Evolutionary conservation across 2,888 invertebrate genomes (phyloP).

Genomic region (Cheilosia variabilis): DNA sequence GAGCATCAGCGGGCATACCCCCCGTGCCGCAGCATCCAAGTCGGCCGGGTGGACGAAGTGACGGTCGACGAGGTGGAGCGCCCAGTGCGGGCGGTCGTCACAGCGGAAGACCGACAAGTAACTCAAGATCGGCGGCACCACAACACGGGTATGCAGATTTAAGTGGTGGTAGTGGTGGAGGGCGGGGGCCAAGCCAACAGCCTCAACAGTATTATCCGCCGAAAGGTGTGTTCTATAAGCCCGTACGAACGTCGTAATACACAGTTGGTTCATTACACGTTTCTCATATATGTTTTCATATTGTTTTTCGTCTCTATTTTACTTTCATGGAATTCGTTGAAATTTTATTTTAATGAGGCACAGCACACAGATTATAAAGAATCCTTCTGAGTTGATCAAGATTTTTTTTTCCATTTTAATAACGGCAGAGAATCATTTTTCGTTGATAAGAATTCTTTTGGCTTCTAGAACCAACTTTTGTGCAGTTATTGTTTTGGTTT

Average conservation of each 20-base stretch:
- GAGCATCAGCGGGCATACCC: slow-evolving; percentile 30
- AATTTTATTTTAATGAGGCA: slow-evolving; percentile 60
- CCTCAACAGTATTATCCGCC: slow-evolving; percentile 88
- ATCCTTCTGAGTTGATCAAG: slow-evolving; percentile 30
- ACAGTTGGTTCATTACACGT: slow-evolving; percentile 43
- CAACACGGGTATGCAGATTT: slow-evolving; percentile 86
- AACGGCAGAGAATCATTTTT: background rate
- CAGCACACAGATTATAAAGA: slow-evolving; percentile 38
- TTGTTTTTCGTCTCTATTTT: slow-evolving; percentile 27
- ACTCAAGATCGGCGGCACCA: slow-evolving; percentile 80
- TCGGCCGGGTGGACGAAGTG: slow-evolving; percentile 82
- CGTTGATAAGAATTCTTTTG: slow-evolving; percentile 17
- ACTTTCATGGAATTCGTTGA: slow-evolving; percentile 70
- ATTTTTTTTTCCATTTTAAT: slow-evolving; percentile 6
- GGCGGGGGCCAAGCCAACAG: slow-evolving; percentile 78
- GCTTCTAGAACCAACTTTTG: slow-evolving; percentile 76
- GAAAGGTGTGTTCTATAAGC: slow-evolving; percentile 86
- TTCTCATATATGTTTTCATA: slow-evolving; percentile 32
- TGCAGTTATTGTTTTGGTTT: slow-evolving; percentile 56
- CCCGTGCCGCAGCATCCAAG: slow-evolving; percentile 60
- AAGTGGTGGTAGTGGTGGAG: slow-evolving; percentile 72
- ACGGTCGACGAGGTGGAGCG: slow-evolving; percentile 74
- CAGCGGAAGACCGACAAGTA: slow-evolving; percentile 79
- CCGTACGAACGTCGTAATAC: slow-evolving; percentile 71
- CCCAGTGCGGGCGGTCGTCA: slow-evolving; percentile 79